Percentiles rank a stretch among this genome's conserved stretches.
Evolutionary conservation across 2,113 vertebrate species (phyloP).

Genomic region (Osmerus eperlanus): DNA sequence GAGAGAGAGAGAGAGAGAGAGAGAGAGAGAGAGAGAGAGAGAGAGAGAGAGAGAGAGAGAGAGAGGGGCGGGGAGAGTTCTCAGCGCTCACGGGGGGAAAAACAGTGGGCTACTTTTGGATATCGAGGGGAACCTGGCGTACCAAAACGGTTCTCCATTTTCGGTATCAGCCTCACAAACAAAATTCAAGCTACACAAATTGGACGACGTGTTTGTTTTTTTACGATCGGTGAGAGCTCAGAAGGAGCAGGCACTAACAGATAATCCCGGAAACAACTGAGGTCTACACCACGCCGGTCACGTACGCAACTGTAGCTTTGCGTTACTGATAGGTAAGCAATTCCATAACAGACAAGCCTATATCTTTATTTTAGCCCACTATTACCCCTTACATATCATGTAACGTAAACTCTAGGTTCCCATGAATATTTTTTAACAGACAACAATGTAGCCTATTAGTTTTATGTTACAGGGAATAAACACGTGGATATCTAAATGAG

Average conservation of each 20-base stretch:
- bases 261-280: constrained; percentile 67
- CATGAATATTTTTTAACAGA: neutral
- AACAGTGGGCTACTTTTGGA: neutral
- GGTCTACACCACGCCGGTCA: constrained; percentile 65
- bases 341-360: neutral
- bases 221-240: constrained; percentile 32
- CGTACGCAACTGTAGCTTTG: constrained; percentile 61
- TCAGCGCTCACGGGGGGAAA: constrained; percentile 29
- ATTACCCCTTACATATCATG: neutral
- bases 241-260: constrained; percentile 38
- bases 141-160: neutral
- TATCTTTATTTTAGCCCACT: neutral
- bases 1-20: neutral
- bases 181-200: neutral
- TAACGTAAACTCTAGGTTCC: neutral
- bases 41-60: neutral
- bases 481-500: neutral
- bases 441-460: neutral
- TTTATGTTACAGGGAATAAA: neutral
- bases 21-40: constrained; percentile 9
- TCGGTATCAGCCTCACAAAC: neutral
- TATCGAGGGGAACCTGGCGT: constrained; percentile 3
- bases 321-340: constrained; percentile 34
- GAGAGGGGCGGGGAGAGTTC: constrained; percentile 7
- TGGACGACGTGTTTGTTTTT: constrained; percentile 21